Evolutionary conservation across 2,888 invertebrate species (phyloP).

Genomic region (Amblyteles armatorius): DNA sequence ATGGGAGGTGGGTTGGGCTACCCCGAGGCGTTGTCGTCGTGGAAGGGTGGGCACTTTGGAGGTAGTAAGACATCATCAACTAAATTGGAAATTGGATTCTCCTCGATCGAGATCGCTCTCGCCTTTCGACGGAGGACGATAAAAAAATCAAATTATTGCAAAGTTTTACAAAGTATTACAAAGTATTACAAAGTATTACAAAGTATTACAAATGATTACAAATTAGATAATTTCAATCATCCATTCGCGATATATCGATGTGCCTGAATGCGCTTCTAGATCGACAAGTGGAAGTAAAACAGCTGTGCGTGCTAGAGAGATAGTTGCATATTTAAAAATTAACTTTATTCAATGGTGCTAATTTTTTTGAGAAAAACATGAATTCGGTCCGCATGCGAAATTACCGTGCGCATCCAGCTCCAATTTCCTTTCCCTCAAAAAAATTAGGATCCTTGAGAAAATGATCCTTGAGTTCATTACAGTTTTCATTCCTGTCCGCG

Average conservation of each 20-base stretch:
- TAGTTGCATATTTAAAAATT: no score
- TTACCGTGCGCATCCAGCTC: no score
- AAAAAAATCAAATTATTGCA: not conserved
- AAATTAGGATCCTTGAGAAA: no score
- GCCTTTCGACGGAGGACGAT: constrained; percentile 55
- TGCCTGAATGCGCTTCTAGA: not conserved
- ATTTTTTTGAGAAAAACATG: no score
- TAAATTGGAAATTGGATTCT: constrained; percentile 60
- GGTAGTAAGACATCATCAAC: constrained; percentile 77
- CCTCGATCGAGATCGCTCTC: constrained; percentile 46
- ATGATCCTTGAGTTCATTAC: no score
- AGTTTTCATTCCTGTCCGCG: no score
- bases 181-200: not conserved
- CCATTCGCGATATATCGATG: not conserved
- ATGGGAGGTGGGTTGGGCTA: constrained; percentile 84
- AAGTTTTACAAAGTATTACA: not conserved
- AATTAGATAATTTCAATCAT: not conserved
- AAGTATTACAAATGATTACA: no score
- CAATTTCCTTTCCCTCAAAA: no score
- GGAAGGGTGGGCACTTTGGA: constrained; percentile 82
- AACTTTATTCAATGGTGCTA: no score
- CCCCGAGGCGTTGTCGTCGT: constrained; percentile 77
- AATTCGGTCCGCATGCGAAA: no score
- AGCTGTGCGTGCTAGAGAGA: no score
- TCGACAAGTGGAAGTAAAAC: not conserved